Conservation (phyloP, 1,140 invertebrate genomes). For the Sycophaga agraensis region DNA sequence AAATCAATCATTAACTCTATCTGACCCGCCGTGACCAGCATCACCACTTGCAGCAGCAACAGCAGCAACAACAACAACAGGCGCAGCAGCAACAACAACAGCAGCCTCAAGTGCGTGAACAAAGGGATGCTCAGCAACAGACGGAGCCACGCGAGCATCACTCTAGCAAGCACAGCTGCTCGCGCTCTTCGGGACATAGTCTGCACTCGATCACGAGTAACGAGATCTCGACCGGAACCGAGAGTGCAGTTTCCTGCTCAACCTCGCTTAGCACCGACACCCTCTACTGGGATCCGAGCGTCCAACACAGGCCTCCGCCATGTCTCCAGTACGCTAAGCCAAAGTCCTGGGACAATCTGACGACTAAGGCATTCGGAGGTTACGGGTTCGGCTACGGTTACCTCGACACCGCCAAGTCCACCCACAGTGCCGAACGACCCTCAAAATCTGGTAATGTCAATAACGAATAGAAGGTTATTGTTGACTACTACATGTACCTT, state of each 20-base stretch:
- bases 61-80: constrained; percentile 2
- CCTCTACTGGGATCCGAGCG: constrained; percentile 74
- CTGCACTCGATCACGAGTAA: constrained; percentile 78
- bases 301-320: constrained; percentile 58
- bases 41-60: constrained; percentile 18
- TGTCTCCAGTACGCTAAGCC: constrained; percentile 71
- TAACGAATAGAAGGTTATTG: too few relatives aligned
- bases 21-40: neutral
- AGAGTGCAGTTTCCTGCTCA: constrained; percentile 73
- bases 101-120: constrained; percentile 41
- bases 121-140: constrained; percentile 38
- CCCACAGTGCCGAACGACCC: constrained; percentile 58
- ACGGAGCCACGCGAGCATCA: constrained; percentile 35
- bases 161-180: constrained; percentile 41
- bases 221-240: constrained; percentile 61
- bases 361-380: constrained; percentile 78
- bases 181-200: constrained; percentile 71
- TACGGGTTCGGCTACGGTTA: constrained; percentile 85
- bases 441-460: too few relatives aligned
- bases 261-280: constrained; percentile 83
- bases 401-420: constrained; percentile 65
- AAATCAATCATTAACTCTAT: neutral
- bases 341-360: constrained; percentile 85
- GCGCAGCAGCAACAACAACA: constrained; percentile 30
- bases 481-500: too few relatives aligned